These are phyloP conservation scores for Orthochromis malagaraziensis DNA, from an alignment of 2,113 vertebrate genomes.

Conservation along the genomic window DNA sequence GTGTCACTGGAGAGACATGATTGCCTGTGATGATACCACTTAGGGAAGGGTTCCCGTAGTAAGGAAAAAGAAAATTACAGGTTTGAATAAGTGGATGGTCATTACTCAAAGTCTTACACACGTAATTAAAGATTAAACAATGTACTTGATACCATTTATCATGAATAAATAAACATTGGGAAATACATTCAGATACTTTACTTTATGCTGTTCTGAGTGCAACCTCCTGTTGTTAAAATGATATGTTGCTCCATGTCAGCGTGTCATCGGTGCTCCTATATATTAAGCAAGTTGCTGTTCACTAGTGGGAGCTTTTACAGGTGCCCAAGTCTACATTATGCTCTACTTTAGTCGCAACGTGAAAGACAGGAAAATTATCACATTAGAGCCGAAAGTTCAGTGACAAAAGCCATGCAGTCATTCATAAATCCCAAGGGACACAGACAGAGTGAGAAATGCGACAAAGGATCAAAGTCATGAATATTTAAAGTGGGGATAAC, in stretches of 20 bases:
- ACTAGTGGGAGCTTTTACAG: neutral
- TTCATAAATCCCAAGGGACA: constrained; percentile 26
- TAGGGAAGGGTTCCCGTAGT: neutral
- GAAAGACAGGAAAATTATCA: neutral
- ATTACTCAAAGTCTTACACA: neutral
- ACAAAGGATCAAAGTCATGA: constrained; percentile 35
- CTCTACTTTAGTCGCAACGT: neutral
- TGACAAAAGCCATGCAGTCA: neutral
- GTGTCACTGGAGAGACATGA: neutral
- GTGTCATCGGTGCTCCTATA: neutral
- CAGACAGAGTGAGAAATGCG: neutral
- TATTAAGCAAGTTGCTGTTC: neutral
- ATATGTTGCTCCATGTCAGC: neutral
- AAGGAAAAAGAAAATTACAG: neutral
- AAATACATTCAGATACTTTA: neutral
- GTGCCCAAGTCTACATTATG: neutral
- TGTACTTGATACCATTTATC: neutral
- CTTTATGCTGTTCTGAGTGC: neutral
- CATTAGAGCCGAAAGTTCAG: neutral
- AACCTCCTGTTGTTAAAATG: neutral
- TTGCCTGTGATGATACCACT: neutral
- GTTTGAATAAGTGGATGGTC: neutral
- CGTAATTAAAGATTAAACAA: neutral
- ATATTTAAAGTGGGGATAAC: constrained; percentile 35
- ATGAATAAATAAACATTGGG: neutral